Base-by-base conservation (phyloP, 35 echinoderm and acorn worm species). In the Patiria miniata region DNA sequence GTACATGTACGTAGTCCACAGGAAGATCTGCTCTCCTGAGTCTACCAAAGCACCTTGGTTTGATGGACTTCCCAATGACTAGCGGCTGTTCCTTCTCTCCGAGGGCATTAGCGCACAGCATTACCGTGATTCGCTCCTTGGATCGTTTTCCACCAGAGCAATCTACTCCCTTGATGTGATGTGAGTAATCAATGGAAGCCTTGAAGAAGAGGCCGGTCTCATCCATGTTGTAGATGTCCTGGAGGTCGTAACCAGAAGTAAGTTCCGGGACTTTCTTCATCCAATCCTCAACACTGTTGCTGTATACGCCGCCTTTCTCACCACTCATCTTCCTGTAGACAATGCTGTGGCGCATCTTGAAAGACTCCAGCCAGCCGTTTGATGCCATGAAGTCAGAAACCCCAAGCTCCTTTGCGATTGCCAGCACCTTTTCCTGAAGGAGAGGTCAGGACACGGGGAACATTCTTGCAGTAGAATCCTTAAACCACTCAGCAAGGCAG, bases 1-100 rank as follows among this genome's bases (percentile, higher is more conserved):
- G 42, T 90, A n/a, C n/a, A n/a, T n/a, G n/a, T n/a, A n/a, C n/a
- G n/a, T n/a, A 90, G 15, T 82, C 80, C 36, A 90, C 87, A 29
- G 79, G 87, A 10, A 83, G 42, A 51, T 53, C 44, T 73, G 78
- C 79, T 51, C 34, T 37, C 8, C 69, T 34, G 19, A 86, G 17
- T 22, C 44, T 78, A 15, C 68, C 44, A 59, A 86, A 86, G 29
- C 60, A 77, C 9, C 84, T 51, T 12, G 84, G 84, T 29, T 78
- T 77, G 8, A 40, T 69, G 39, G 60, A 30, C 57, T 86, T 86
- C 60, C 84, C 84, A 21, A 77, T 86, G 38, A 86, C 34, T 57
- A 86, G 17, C 37, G 59, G 84, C 14, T 22, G 54, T 51, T 77
- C 39, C 47, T 91, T 79, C 4, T 85, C 76, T 36, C 59, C 68